Percentiles rank a stretch among this genome's conserved stretches.
These are phyloP conservation scores for Eulithis prunata DNA, from an alignment of 2,888 invertebrate genomes.

Conservation along the genomic window DNA sequence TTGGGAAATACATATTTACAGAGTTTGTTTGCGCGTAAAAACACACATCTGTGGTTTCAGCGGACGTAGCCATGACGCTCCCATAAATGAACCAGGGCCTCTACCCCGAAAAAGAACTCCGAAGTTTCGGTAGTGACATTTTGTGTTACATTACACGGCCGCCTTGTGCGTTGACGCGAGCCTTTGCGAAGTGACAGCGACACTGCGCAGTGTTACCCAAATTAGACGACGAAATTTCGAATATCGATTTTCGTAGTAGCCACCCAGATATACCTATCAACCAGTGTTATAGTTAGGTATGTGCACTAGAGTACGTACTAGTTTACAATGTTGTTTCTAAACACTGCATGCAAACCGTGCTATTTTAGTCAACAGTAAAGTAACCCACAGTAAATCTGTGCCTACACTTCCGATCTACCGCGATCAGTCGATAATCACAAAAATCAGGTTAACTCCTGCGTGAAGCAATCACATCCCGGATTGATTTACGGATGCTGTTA, in stretches of 20 bases:
- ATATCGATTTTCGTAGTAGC: too few relatives aligned
- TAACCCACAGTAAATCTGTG: constrained; percentile 35
- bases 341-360: constrained; percentile 49
- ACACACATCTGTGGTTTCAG: constrained; percentile 44
- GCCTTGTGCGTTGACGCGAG: too few relatives aligned
- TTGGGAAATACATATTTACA: constrained; percentile 27
- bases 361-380: constrained; percentile 55
- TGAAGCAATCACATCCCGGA: constrained; percentile 46
- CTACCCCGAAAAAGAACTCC: too few relatives aligned
- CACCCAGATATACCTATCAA: neutral
- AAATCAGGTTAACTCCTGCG: constrained; percentile 76
- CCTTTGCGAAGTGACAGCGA: too few relatives aligned
- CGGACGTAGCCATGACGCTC: constrained; percentile 35
- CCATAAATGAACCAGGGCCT: constrained; percentile 43
- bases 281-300: constrained; percentile 24
- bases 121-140: too few relatives aligned
- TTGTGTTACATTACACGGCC: too few relatives aligned
- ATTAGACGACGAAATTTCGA: too few relatives aligned
- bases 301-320: constrained; percentile 43
- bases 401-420: constrained; percentile 57
- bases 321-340: constrained; percentile 56
- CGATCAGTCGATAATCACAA: constrained; percentile 65
- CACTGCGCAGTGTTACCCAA: too few relatives aligned
- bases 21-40: constrained; percentile 30
- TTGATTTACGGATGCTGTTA: constrained; percentile 63